Conservation (phyloP, 1,140 invertebrate genomes). For the Heliothis subflexa region DNA sequence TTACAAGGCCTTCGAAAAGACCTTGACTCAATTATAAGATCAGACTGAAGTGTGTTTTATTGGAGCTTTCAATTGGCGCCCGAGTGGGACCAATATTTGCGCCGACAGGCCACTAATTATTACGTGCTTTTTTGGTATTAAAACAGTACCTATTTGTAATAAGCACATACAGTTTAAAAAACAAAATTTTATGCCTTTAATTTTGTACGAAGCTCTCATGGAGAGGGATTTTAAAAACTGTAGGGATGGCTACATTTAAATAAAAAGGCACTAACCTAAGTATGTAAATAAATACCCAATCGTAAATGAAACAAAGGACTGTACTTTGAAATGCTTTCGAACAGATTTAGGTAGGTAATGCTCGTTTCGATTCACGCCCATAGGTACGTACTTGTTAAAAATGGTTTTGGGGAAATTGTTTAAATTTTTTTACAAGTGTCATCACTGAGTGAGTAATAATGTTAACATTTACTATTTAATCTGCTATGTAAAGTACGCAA, state of each 20-base stretch:
- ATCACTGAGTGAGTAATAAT: too few species aligned
- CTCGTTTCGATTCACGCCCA: neutral
- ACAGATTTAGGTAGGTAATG: slow-evolving; percentile 4
- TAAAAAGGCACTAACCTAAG: too few species aligned
- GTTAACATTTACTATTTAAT: neutral
- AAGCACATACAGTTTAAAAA: too few species aligned
- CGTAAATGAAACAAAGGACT: slow-evolving; percentile 6
- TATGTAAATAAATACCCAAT: neutral
- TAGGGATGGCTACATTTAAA: too few species aligned
- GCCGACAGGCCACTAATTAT: neutral
- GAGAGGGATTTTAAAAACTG: too few species aligned
- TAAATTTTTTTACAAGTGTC: neutral
- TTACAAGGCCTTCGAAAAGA: neutral
- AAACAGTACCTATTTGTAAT: neutral
- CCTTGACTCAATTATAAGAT: slow-evolving; percentile 11
- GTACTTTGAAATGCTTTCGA: neutral
- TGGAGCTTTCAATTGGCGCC: slow-evolving; percentile 16
- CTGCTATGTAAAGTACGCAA: neutral
- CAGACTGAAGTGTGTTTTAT: neutral
- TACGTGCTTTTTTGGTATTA: neutral
- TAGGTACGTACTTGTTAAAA: neutral
- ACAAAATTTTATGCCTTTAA: too few species aligned
- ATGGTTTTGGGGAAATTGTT: neutral
- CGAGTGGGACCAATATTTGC: slow-evolving; percentile 14
- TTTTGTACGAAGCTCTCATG: too few species aligned